A percentile compares a stretch with the other conserved stretches of the same genome.
Conservation (phyloP, 2,797 vertebrate species). For the Labroides dimidiatus region DNA sequence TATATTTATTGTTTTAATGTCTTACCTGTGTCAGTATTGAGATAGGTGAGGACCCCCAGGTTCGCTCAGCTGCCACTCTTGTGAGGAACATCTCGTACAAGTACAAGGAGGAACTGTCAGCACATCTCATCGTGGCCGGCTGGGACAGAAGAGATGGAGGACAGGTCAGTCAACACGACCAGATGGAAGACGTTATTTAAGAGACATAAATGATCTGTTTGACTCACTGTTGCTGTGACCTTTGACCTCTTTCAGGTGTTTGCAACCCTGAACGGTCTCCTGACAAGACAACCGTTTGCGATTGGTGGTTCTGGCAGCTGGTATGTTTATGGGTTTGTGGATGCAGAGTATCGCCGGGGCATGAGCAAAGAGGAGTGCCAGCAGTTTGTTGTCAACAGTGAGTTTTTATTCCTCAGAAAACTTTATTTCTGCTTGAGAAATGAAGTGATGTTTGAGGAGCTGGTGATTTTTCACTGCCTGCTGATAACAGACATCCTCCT, state of each 20-base stretch:
- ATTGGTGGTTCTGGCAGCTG: slow-evolving; percentile 89
- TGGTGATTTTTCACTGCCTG: background rate
- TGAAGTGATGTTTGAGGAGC: background rate
- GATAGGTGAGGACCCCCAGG: slow-evolving; percentile 84
- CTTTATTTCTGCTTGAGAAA: background rate
- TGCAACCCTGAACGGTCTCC: slow-evolving; percentile 86
- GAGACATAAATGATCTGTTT: too few species aligned
- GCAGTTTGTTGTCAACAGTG: slow-evolving; percentile 87
- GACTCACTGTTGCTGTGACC: background rate
- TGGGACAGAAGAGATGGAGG: slow-evolving; percentile 87
- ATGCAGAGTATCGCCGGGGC: slow-evolving; percentile 83
- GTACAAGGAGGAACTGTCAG: slow-evolving; percentile 89
- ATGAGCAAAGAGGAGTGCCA: slow-evolving; percentile 85
- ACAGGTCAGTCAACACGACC: slow-evolving; percentile 78
- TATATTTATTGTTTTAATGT: background rate
- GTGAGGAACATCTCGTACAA: slow-evolving; percentile 90
- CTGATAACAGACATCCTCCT: background rate
- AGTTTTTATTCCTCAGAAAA: slow-evolving; percentile 29
- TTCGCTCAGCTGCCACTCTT: slow-evolving; percentile 87
- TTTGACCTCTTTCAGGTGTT: slow-evolving; percentile 82
- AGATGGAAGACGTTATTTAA: too few species aligned
- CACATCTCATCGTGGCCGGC: slow-evolving; percentile 90
- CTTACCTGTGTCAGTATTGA: slow-evolving; percentile 78
- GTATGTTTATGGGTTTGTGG: slow-evolving; percentile 90
- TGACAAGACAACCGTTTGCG: slow-evolving; percentile 87